These are phyloP conservation scores for Omphaloscelis lunosa DNA, from an alignment of 2,888 invertebrate genomes.

Conservation along the genomic window DNA sequence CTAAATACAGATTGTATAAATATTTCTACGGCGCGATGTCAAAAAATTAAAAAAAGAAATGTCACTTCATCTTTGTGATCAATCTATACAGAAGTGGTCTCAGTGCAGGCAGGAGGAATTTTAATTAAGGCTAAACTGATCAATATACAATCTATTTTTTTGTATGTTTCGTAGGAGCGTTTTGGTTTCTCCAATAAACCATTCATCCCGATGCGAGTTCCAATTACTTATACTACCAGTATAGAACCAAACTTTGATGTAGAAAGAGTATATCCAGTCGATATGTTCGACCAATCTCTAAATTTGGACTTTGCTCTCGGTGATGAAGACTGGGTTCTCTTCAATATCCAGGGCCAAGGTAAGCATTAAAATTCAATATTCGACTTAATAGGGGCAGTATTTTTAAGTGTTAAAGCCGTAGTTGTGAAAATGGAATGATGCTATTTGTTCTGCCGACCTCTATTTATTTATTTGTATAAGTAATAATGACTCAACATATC, in stretches of 20 bases:
- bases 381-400: too few relatives aligned
- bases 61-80: neutral
- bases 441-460: neutral
- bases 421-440: neutral
- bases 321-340: conserved; percentile 83
- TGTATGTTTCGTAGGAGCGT: conserved; percentile 49
- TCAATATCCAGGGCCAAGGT: conserved; percentile 88
- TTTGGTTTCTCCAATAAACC: conserved; percentile 49
- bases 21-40: neutral
- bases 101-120: neutral
- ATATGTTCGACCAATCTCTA: conserved; percentile 67
- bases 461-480: neutral
- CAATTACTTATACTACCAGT: conserved; percentile 88
- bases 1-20: neutral
- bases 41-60: neutral
- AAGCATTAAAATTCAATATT: conserved; percentile 11
- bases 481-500: neutral
- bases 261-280: conserved; percentile 73
- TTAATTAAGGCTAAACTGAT: neutral
- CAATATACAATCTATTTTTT: neutral
- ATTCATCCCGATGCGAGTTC: conserved; percentile 76
- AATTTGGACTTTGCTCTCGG: conserved; percentile 70
- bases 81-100: neutral
- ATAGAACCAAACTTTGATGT: conserved; percentile 76
- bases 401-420: neutral